Evolutionary conservation across 2,113 vertebrate species (phyloP).

Genomic region (Microcebus tavaratra): DNA sequence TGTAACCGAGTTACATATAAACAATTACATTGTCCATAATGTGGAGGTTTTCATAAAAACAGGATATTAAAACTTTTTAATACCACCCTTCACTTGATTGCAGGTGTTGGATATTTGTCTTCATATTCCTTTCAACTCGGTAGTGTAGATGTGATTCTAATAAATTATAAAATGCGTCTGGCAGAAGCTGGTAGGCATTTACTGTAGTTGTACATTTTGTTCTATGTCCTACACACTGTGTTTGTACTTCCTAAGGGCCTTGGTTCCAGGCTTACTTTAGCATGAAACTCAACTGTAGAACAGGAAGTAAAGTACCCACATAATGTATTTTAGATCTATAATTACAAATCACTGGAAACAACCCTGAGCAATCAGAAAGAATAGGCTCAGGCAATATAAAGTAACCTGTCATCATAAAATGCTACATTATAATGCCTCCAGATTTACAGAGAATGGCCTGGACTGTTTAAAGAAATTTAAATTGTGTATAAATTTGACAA

Average conservation of each 20-base stretch:
- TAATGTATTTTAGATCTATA: constrained; percentile 72
- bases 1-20: constrained; percentile 32
- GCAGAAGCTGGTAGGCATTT: neutral
- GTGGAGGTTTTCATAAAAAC: constrained; percentile 63
- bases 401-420: constrained; percentile 69
- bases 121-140: constrained; percentile 54
- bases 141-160: constrained; percentile 36
- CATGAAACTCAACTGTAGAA: constrained; percentile 46
- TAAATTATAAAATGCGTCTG: constrained; percentile 33
- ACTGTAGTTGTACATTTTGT: neutral
- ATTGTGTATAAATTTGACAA: constrained; percentile 54
- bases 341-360: constrained; percentile 69
- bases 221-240: neutral
- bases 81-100: constrained; percentile 44
- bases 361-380: constrained; percentile 43
- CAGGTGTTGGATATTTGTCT: constrained; percentile 68
- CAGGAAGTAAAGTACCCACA: constrained; percentile 66
- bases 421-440: constrained; percentile 20
- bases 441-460: constrained; percentile 33
- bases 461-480: constrained; percentile 60
- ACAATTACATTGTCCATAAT: constrained; percentile 31
- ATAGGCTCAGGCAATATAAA: constrained; percentile 60
- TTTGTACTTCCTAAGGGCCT: constrained; percentile 27
- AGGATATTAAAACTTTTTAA: constrained; percentile 66
- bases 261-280: constrained; percentile 70